Evolutionary conservation across 1,140 invertebrate genomes (phyloP), one percentile per base, ranked within the genome.

Genomic region (Venturia canescens): DNA sequence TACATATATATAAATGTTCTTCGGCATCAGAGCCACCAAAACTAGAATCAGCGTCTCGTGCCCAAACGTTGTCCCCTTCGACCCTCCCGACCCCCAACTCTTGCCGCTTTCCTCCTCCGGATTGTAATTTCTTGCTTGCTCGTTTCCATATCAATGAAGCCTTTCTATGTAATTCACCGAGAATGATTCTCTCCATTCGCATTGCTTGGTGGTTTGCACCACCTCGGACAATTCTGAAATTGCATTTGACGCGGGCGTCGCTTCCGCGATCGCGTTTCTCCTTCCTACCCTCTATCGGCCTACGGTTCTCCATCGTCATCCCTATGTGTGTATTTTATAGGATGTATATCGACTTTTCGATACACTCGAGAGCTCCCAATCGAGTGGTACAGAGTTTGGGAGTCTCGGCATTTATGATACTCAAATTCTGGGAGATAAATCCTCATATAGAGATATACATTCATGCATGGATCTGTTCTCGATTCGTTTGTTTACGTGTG

Each of bases 61-160:
- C 66, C 66, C 26, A 3, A 31, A 69, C 29, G 66, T 31, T 69
- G 18, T 63, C 11, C 11, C 66, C 29, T 15, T 31, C 66, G 13
- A 44, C 11, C 38, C 38, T 44, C 9, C 34, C 34, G 9, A 34
- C 3, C 34, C 38, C 7, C 38, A 44, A 44, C 38, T 44, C 7
- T 34, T 34, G 34, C 34, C 38, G 7, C 38, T 44, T 57, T 6
- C 1, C 18, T n/a, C 75, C 13, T 85, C 84, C 85, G 84, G 82
- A 88, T 88, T 88, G 88, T 88, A 89, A 88, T 88, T 88, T 86
- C 87, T 89, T 88, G 85, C 82, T 85, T 83, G 84, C 87, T 88
- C 85, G 87, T 89, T 89, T 88, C 87, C 87, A 89, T 89, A 88
- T 87, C 88, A 89, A 88, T 86, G 86, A 88, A 78, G 57, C 67